A percentile compares a stretch with the other conserved stretches of the same genome.
These are phyloP conservation scores for Astyanax mexicanus DNA, from an alignment of 2,797 vertebrate species.

Conservation along the genomic window DNA sequence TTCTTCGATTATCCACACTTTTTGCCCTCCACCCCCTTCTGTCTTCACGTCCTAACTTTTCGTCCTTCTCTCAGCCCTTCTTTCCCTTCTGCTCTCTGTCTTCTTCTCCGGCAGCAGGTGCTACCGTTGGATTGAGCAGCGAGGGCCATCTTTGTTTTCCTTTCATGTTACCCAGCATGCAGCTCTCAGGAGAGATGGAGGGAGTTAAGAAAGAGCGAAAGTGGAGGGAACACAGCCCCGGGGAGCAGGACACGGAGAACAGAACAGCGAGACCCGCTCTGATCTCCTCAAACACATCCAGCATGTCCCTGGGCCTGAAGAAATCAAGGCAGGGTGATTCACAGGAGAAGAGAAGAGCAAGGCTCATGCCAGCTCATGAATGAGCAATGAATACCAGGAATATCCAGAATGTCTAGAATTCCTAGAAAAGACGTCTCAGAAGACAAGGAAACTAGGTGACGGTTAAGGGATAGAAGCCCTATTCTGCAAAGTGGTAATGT, in stretches of 20 bases:
- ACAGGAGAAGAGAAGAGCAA: constrained; percentile 27
- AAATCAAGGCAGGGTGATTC: constrained; percentile 37
- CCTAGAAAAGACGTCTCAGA: neutral
- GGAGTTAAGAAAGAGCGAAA: constrained; percentile 25
- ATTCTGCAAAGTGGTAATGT: constrained; percentile 30
- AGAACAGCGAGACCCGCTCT: constrained; percentile 46
- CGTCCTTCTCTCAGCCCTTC: neutral
- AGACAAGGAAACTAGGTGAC: neutral
- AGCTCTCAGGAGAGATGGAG: constrained; percentile 30
- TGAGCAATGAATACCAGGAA: neutral
- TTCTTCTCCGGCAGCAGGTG: constrained; percentile 19
- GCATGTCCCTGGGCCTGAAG: constrained; percentile 22
- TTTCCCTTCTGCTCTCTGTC: constrained; percentile 23
- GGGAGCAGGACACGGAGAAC: constrained; percentile 38
- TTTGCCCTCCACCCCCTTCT: no score
- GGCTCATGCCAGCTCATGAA: neutral
- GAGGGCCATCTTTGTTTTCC: constrained; percentile 63
- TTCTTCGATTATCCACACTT: no score
- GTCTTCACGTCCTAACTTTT: neutral
- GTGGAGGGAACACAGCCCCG: constrained; percentile 14
- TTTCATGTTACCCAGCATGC: constrained; percentile 64
- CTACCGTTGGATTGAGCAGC: neutral
- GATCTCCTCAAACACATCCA: constrained; percentile 34
- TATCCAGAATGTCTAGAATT: neutral
- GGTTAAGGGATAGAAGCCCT: neutral